Conservation (phyloP, 2,797 vertebrate species). For the Oreortyx pictus region DNA sequence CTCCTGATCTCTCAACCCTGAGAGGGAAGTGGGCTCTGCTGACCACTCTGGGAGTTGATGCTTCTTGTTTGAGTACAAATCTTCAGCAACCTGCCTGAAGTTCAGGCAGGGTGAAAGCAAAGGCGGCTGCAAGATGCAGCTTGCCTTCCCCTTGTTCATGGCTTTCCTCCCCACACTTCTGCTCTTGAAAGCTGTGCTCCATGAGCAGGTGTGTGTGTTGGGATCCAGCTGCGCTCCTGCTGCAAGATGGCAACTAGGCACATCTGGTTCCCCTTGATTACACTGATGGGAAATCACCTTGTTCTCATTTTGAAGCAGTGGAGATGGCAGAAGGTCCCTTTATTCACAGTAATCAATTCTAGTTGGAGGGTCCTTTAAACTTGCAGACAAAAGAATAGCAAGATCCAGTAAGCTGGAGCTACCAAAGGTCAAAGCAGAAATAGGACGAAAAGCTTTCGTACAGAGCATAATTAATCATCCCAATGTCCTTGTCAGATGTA, state of each 20-base stretch:
- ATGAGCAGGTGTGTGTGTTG: background rate
- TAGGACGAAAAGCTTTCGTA: background rate
- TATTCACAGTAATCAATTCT: background rate
- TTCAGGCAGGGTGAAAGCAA: background rate
- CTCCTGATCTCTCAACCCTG: background rate
- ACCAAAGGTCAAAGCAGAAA: background rate
- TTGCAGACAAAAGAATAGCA: background rate
- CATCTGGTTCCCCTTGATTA: conserved; percentile 22
- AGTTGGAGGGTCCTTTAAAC: background rate
- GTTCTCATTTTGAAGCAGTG: background rate
- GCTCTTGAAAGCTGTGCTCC: background rate
- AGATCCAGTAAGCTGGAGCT: background rate
- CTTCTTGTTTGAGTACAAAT: background rate
- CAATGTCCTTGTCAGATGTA: background rate
- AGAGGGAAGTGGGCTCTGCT: background rate
- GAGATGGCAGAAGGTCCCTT: conserved; percentile 24
- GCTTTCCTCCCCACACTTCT: fast-evolving
- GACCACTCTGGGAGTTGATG: background rate
- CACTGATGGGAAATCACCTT: background rate
- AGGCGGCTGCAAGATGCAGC: background rate
- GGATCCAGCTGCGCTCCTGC: conserved; percentile 11
- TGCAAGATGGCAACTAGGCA: background rate
- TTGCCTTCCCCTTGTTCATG: background rate
- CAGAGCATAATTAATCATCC: background rate
- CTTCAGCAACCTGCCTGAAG: background rate